Base-by-base conservation (phyloP, 2,113 vertebrate genomes). In the Heterochromis multidens region DNA sequence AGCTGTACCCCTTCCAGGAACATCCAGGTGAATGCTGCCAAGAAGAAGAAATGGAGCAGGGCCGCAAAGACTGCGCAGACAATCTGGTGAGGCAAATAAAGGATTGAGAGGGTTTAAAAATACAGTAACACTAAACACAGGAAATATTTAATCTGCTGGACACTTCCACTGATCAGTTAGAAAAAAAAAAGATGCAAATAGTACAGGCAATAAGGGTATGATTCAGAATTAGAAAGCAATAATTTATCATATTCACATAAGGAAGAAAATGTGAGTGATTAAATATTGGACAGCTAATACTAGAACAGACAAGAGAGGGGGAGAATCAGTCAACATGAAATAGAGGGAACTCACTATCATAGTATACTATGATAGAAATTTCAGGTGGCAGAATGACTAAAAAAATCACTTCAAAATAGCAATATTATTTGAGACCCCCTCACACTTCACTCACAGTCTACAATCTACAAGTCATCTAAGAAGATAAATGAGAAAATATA, bases 11-110 rank as follows among this genome's bases (percentile, higher is more conserved):
- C 99, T 93, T 99, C 99, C 95, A 99, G 94, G 94, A 99, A 99
- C 99, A 99, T 99, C 99, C 99, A 99, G 9, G 98, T 99, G 95
- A 99, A 99, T 57, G 99, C 99, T 46, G 99, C 98, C 96, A 99
- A 93, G 96, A 99, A 99, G 97, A 99, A 99, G 96, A 99, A 99
- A 94, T 99, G 98, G 80, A 99, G 96, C 77, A 99, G 96, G 52
- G 98, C 99, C 2, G 99, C 99, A n/a, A 99, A 99, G 67, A 99
- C 97, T 0, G 99, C 98, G 89, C 99, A 99, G 83, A 97, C 98
- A 56, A 99, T 99, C 99, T 99, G 94, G 79, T 3, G 90, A 88
- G 77, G 35, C 54, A 72, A 78, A 80, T 65, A 76, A 82, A 81
- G 91, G 76, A 80, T 65, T 62, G 80, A 88, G 57, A 40, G 80